Conservation (phyloP, 2,113 vertebrate genomes). For the Myiozetetes cayanensis region DNA sequence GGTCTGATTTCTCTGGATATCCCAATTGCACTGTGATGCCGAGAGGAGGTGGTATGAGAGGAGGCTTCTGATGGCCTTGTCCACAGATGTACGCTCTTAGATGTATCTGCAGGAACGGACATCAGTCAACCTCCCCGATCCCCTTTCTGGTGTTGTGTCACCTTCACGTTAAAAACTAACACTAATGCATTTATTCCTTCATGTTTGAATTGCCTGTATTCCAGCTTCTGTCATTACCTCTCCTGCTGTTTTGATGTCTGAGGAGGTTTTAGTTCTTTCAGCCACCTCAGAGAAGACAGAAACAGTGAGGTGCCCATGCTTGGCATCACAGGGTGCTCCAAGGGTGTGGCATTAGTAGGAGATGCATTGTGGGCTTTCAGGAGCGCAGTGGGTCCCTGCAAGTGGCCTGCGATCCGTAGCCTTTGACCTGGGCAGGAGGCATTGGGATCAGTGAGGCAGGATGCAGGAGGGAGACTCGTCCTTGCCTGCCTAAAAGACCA, state of each 20-base stretch:
- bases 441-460: rapidly evolving
- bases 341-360: not conserved
- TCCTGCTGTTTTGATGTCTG: not conserved
- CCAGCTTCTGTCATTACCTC: not conserved
- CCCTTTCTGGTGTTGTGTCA: rapidly evolving
- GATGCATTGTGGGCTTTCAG: not conserved
- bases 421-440: rapidly evolving
- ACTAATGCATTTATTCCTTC: not conserved
- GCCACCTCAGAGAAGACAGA: not conserved
- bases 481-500: not conserved
- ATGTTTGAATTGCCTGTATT: not conserved
- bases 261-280: not conserved
- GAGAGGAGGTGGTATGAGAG: not conserved
- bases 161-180: not conserved
- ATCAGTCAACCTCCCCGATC: not conserved
- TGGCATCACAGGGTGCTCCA: not conserved
- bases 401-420: not conserved
- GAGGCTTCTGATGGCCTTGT: not conserved
- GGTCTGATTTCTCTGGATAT: rapidly evolving
- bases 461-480: not conserved
- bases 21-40: rapidly evolving
- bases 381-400: not conserved
- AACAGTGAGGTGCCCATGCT: not conserved
- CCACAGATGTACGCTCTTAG: not conserved
- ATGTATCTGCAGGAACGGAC: not conserved